Evolutionary conservation across 2,797 vertebrate species (phyloP).

Genomic region (Coluber constrictor): DNA sequence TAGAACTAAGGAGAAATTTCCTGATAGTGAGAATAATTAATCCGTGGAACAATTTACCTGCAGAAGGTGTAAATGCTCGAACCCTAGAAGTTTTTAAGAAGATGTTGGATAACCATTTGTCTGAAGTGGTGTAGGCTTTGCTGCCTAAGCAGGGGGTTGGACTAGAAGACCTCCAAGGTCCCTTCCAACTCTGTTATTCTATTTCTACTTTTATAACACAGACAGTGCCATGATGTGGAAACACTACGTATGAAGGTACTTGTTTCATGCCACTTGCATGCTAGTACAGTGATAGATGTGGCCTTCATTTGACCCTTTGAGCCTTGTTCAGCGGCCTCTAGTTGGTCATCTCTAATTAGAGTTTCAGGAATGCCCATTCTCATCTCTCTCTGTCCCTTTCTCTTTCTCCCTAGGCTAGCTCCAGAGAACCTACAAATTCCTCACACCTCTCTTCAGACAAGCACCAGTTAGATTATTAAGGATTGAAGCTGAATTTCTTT

Average conservation of each 20-base stretch:
- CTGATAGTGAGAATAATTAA: too few species aligned
- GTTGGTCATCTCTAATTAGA: background rate
- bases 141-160: too few species aligned
- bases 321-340: background rate
- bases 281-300: background rate
- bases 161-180: too few species aligned
- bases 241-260: background rate
- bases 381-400: too few species aligned
- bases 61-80: too few species aligned
- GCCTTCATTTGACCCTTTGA: background rate
- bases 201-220: background rate
- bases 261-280: background rate
- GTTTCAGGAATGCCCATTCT: background rate
- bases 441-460: slow-evolving; percentile 27
- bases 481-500: slow-evolving; percentile 41
- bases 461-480: slow-evolving; percentile 19
- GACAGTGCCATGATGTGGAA: background rate
- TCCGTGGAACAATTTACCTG: too few species aligned
- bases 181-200: too few species aligned
- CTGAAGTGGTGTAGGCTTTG: too few species aligned
- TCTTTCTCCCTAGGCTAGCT: background rate
- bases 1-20: too few species aligned
- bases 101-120: too few species aligned
- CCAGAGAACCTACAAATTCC: background rate
- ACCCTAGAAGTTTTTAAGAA: too few species aligned